These are phyloP conservation scores for Nannoperca australis DNA, from an alignment of 2,797 vertebrate genomes.

Conservation along the genomic window DNA sequence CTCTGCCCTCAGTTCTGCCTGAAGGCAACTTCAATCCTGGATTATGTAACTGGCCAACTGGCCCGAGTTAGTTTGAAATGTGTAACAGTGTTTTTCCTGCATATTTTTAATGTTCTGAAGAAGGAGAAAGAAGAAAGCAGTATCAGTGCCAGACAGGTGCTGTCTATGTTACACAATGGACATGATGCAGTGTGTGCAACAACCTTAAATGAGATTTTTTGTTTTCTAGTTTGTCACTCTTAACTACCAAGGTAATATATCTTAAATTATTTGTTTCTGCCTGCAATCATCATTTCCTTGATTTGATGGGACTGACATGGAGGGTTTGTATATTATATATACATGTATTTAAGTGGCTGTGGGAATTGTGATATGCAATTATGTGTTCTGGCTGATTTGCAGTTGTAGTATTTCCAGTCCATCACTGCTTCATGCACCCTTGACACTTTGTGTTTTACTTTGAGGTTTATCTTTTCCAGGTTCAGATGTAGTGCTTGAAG, in stretches of 20 bases:
- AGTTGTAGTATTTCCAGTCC: conserved; percentile 33
- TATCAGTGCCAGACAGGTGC: conserved; percentile 2
- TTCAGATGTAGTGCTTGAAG: conserved; percentile 6
- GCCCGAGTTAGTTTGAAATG: background rate
- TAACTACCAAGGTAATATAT: conserved; percentile 25
- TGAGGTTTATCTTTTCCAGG: background rate
- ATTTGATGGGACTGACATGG: conserved; percentile 40
- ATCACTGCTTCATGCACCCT: conserved; percentile 22
- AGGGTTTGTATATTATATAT: conserved; percentile 81
- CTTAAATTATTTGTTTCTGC: conserved; percentile 42
- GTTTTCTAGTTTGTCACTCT: conserved; percentile 24
- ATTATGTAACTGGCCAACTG: background rate
- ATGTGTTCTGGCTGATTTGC: conserved; percentile 36
- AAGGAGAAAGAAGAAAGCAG: background rate
- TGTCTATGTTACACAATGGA: conserved; percentile 30
- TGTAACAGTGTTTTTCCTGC: conserved; percentile 34
- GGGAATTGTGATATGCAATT: conserved; percentile 44
- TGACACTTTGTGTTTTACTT: conserved; percentile 1
- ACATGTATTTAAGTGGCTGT: conserved; percentile 60
- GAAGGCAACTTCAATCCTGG: conserved; percentile 16
- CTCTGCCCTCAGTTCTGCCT: conserved; percentile 4
- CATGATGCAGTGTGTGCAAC: conserved; percentile 34
- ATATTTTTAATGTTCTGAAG: conserved; percentile 15
- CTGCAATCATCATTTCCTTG: conserved; percentile 35
- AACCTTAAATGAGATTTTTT: conserved; percentile 12